These are phyloP conservation scores for Anagyrus pseudococci DNA, from an alignment of 2,888 invertebrate species.

Conservation along the genomic window DNA sequence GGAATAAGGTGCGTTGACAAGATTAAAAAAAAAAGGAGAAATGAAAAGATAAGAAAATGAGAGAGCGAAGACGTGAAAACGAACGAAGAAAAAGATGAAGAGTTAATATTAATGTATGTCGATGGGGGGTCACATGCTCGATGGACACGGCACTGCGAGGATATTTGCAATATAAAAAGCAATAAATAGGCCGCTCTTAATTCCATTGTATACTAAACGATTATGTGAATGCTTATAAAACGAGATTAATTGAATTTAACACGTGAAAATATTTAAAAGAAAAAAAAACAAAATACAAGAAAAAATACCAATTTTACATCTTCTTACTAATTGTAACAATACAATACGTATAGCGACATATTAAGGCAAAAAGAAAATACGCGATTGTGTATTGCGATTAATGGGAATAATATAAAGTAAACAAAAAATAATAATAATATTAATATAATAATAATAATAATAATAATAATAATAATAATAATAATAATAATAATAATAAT, in stretches of 20 bases:
- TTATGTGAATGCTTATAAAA: conserved; percentile 60
- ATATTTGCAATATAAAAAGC: conserved; percentile 61
- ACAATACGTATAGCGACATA: conserved; percentile 60
- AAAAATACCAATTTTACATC: conserved; percentile 61
- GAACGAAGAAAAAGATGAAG: no score
- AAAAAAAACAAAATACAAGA: conserved; percentile 46
- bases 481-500: no score
- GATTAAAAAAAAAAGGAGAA: conserved; percentile 26
- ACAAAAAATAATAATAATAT: conserved; percentile 35
- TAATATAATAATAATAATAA: no score
- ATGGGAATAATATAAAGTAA: conserved; percentile 42
- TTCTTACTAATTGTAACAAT: conserved; percentile 61
- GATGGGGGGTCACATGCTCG: conserved; percentile 40
- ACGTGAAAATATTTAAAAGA: no score
- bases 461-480: no score
- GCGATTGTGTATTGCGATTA: conserved; percentile 56
- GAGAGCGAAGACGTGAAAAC: no score
- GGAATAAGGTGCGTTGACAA: conserved; percentile 17
- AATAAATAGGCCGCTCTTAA: conserved; percentile 60
- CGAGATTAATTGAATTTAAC: conserved; percentile 58
- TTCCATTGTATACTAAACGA: conserved; percentile 60
- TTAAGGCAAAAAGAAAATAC: conserved; percentile 55
- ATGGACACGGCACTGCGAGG: conserved; percentile 53
- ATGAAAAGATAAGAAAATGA: conserved; percentile 29
- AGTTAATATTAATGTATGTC: conserved; percentile 27